phyloP scores from a whole-genome alignment of 2,888 invertebrate genomes.

The Pandemis heparana region DNA sequence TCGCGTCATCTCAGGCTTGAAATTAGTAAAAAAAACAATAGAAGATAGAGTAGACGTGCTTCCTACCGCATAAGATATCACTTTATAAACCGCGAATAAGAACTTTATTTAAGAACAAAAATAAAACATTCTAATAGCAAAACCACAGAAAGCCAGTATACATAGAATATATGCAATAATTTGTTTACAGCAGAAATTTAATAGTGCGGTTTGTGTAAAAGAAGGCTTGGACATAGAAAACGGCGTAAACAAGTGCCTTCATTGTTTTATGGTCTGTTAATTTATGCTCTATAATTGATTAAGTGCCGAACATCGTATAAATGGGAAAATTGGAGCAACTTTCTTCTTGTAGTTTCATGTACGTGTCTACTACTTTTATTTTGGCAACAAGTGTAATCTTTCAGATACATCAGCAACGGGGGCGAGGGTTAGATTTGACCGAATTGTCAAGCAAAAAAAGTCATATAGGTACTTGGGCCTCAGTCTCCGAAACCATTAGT shows the following conservation, averaged over 20 bases:
- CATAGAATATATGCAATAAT: not conserved
- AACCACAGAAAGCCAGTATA: not conserved
- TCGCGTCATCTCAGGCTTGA: no score
- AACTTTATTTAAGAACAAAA: not conserved
- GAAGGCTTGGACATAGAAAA: conserved; percentile 7
- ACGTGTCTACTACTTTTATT: no score
- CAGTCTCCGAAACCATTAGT: no score
- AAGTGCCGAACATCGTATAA: conserved; percentile 22
- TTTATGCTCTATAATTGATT: conserved; percentile 48
- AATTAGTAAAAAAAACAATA: no score
- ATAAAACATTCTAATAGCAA: not conserved
- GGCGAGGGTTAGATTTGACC: no score
- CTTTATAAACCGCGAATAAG: not conserved
- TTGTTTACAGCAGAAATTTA: conserved; percentile 9
- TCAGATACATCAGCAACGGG: no score
- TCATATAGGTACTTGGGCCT: no score
- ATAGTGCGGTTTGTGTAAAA: conserved; percentile 8
- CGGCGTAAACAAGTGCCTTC: conserved; percentile 47
- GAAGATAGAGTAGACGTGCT: no score
- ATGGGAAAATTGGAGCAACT: conserved; percentile 2
- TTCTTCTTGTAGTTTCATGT: not conserved
- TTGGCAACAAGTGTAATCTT: no score
- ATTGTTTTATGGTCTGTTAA: conserved; percentile 53
- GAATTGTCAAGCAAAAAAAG: no score
- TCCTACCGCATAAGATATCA: not conserved